Evolutionary conservation across 2,797 vertebrate genomes (phyloP).

Genomic region (Myotis findleyi): DNA sequence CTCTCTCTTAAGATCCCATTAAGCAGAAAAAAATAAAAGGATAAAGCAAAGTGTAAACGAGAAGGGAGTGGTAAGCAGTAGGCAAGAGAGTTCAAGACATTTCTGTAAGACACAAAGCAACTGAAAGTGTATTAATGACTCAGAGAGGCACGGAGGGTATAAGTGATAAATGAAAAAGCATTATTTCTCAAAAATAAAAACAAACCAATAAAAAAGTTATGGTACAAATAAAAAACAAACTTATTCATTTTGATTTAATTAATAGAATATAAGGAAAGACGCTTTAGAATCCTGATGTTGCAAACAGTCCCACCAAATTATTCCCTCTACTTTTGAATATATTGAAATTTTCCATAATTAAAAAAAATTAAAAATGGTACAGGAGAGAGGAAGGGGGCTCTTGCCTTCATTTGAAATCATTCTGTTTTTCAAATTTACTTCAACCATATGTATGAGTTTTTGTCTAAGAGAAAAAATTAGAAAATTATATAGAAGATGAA

Average conservation of each 20-base stretch:
- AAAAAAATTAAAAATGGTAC: neutral
- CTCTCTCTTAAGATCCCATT: neutral
- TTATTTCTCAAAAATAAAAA: neutral
- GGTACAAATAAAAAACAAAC: neutral
- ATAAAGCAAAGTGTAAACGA: neutral
- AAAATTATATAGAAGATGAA: neutral
- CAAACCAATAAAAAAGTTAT: neutral
- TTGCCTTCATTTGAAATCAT: neutral
- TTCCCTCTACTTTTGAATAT: neutral
- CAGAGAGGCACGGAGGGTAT: neutral
- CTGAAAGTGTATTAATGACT: neutral
- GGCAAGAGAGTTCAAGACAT: neutral
- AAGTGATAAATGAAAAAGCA: neutral
- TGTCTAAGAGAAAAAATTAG: constrained; percentile 40
- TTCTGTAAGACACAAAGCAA: neutral
- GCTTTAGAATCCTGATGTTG: neutral
- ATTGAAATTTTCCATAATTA: neutral
- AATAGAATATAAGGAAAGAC: neutral
- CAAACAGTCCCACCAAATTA: neutral
- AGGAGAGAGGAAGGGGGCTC: neutral
- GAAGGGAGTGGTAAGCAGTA: neutral
- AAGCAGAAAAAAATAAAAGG: neutral
- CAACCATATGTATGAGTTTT: neutral
- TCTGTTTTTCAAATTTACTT: neutral
- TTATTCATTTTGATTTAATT: constrained; percentile 1